phyloP scores from a whole-genome alignment of 2,797 vertebrate genomes.

The Trematomus bernacchii region DNA sequence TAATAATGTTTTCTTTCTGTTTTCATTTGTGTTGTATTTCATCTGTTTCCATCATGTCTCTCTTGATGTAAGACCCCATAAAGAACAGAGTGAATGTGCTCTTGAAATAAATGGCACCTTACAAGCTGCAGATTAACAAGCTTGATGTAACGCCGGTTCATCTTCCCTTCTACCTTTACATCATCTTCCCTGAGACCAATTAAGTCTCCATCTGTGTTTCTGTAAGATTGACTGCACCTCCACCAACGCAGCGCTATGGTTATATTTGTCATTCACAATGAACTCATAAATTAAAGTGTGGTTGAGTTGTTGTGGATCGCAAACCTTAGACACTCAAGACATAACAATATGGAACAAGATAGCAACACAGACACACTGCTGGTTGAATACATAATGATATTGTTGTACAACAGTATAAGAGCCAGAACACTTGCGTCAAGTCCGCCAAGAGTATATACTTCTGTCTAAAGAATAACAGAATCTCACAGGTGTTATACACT shows the following conservation, averaged over 20 bases:
- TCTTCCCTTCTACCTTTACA: slow-evolving; percentile 22
- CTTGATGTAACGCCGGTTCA: not conserved
- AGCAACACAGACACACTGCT: too few relatives aligned
- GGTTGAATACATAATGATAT: too few relatives aligned
- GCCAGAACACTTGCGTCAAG: too few relatives aligned
- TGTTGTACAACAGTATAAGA: too few relatives aligned
- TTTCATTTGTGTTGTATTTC: not conserved
- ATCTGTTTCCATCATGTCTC: not conserved
- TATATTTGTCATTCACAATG: slow-evolving; percentile 7
- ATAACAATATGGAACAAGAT: too few relatives aligned
- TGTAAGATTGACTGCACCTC: not conserved
- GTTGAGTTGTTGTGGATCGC: not conserved
- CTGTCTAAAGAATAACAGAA: too few relatives aligned
- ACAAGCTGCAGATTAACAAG: not conserved
- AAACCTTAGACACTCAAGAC: too few relatives aligned
- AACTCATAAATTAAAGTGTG: not conserved
- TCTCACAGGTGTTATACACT: too few relatives aligned
- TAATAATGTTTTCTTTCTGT: too few relatives aligned
- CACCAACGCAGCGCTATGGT: not conserved
- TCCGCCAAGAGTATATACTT: too few relatives aligned
- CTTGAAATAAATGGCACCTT: not conserved
- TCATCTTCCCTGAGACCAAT: slow-evolving; percentile 21
- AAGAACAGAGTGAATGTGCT: not conserved
- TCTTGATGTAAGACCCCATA: not conserved
- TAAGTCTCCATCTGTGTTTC: not conserved